Base-by-base conservation (phyloP, 2,797 vertebrate genomes). In the Coilia nasus region DNA sequence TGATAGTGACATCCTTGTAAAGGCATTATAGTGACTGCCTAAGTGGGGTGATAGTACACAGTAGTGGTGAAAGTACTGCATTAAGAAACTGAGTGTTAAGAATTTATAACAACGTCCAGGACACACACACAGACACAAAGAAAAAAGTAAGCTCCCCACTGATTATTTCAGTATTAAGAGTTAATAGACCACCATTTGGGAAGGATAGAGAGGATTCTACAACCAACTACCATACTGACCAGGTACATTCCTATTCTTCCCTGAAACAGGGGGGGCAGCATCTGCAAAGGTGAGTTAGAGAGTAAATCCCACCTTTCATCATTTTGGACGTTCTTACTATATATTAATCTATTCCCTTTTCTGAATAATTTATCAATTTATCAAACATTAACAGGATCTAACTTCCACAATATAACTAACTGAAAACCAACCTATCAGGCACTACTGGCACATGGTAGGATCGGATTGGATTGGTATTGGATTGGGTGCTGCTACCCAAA, bases 161-260 rank as follows among this genome's bases (percentile, higher is more conserved):
- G 31, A 3, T 78, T 10, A 44, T 78, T 44, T 78, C 71, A 78
- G 71, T 78, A 21, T 44, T 71, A 41, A 78, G 7, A 78, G 19
- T 78, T 44, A 78, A n/a, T 41, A 75, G 35, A 44, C 31, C 67
- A 75, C 14, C 7, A 71, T 17, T n/a, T 12, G 46, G 62, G 31
- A 62, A 50, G 47, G 46, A 23, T 2, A 81, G 56, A 19, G 44
- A 83, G 7, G 81, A 81, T 90, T 89, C 80, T 92, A 88, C 90
- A 92, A 17, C 71, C 71, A 44, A 78, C 71, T 78, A 78, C 35
- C 28, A 71, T 83, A 86, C 92, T 93, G 90, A 94, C 92, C 93
- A 92, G 89, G 88, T 80, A 88, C 87, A 90, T 85, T 92, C 88
- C 91, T 91, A 90, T 83, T 90, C 86, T 92, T 93, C 89, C 88